Conservation (phyloP, 2,888 invertebrate genomes). For the Clunio marinus region DNA sequence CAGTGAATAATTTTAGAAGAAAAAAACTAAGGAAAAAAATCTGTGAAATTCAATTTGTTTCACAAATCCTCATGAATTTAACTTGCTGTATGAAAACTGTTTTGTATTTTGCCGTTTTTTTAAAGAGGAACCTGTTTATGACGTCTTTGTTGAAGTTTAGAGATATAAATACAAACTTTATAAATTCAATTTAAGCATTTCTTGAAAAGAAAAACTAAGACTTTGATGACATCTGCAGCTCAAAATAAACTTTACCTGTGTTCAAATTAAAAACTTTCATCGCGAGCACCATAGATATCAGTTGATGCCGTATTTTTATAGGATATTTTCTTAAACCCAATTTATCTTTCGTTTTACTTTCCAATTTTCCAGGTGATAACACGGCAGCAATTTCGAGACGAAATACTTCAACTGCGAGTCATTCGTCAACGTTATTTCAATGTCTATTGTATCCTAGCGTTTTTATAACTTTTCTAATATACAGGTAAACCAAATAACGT, state of each 20-base stretch:
- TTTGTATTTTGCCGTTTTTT: conserved; percentile 9
- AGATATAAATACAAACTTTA: conserved; percentile 2
- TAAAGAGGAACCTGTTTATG: conserved; percentile 7
- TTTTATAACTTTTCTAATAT: conserved; percentile 30
- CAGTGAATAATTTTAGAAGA: too few species aligned
- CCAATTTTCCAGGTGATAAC: conserved; percentile 67
- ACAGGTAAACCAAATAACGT: conserved; percentile 13
- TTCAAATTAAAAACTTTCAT: not conserved
- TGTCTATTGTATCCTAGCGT: conserved; percentile 37
- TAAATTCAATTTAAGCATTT: conserved; percentile 11
- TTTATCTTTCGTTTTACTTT: not conserved
- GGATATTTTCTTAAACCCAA: too few species aligned
- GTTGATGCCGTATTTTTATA: too few species aligned
- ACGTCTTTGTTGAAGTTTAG: conserved; percentile 8
- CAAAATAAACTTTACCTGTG: too few species aligned
- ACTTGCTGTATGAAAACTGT: conserved; percentile 1
- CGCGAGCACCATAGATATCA: too few species aligned
- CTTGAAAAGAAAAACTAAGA: not conserved
- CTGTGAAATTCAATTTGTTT: conserved; percentile 17
- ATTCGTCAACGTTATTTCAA: conserved; percentile 27
- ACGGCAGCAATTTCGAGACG: conserved; percentile 84
- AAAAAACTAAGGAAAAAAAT: too few species aligned
- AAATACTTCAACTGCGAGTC: conserved; percentile 55
- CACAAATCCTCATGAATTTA: conserved; percentile 10
- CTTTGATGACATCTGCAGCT: not conserved